Percentiles rank a stretch among this genome's conserved stretches.
These are phyloP conservation scores for Blennius ocellaris DNA, from an alignment of 2,113 vertebrate genomes.

Conservation along the genomic window DNA sequence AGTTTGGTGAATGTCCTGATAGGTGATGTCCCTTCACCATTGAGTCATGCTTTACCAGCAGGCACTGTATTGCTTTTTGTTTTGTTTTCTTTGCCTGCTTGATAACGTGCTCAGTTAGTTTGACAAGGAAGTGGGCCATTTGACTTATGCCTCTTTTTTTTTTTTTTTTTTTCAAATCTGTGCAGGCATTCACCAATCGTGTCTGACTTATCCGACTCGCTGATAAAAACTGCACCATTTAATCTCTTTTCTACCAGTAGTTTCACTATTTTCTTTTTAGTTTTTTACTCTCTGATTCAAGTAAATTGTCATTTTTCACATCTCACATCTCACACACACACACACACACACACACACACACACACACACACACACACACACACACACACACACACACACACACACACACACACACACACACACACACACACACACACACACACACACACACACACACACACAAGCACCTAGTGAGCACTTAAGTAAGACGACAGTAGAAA, in stretches of 20 bases:
- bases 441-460: neutral
- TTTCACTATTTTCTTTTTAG: neutral
- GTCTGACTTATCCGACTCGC: neutral
- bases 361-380: too few species aligned
- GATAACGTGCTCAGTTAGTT: neutral
- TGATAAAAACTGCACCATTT: neutral
- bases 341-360: too few species aligned
- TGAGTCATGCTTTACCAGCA: slow-evolving; percentile 6
- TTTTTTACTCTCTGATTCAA: neutral
- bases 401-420: too few species aligned
- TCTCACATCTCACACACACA: too few species aligned
- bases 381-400: neutral
- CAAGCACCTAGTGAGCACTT: neutral
- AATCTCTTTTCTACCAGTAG: neutral
- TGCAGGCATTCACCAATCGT: neutral
- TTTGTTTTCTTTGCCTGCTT: neutral
- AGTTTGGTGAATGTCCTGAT: neutral
- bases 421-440: too few species aligned
- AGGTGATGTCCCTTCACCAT: neutral
- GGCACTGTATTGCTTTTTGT: neutral
- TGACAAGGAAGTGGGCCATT: neutral
- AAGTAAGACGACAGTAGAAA: neutral
- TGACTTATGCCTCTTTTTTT: neutral
- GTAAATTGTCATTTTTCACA: neutral
- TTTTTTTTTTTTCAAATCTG: neutral